phyloP scores from a whole-genome alignment of 2,888 invertebrate genomes.

The Eurytoma adleriae region DNA sequence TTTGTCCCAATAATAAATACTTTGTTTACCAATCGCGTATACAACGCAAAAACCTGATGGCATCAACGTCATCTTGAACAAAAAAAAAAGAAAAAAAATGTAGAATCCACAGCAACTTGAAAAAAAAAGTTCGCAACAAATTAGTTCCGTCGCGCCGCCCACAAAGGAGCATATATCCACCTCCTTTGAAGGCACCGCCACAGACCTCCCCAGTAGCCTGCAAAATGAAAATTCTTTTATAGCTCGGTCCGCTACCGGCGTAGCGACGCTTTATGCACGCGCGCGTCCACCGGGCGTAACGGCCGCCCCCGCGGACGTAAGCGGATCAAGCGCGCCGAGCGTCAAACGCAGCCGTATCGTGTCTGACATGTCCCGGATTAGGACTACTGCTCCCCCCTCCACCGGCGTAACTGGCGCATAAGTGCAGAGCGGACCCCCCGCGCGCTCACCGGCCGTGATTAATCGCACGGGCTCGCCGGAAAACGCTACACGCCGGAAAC shows the following conservation, averaged over 20 bases:
- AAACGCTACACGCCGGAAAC: neutral
- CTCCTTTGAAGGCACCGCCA: neutral
- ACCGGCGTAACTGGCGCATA: neutral
- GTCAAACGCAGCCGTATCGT: conserved; percentile 47
- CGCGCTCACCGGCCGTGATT: conserved; percentile 3
- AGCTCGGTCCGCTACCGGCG: neutral
- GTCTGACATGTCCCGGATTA: conserved; percentile 46
- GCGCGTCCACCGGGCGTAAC: neutral
- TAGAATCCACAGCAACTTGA: too few relatives aligned
- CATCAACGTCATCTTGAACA: neutral
- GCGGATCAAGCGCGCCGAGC: conserved; percentile 28
- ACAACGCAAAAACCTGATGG: neutral
- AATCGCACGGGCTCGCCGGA: conserved; percentile 18
- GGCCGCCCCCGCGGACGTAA: conserved; percentile 5
- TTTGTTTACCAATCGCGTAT: too few relatives aligned
- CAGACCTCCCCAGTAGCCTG: neutral
- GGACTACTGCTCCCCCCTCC: conserved; percentile 28
- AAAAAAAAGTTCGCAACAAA: neutral
- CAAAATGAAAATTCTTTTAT: conserved; percentile 39
- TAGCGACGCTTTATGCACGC: neutral
- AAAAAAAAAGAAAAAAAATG: neutral
- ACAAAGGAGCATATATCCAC: neutral
- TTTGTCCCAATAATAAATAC: too few relatives aligned
- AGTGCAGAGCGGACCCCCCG: too few relatives aligned
- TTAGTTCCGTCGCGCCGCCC: neutral